Base-by-base conservation (phyloP, 2,888 invertebrate genomes). In the Brenthis ino region DNA sequence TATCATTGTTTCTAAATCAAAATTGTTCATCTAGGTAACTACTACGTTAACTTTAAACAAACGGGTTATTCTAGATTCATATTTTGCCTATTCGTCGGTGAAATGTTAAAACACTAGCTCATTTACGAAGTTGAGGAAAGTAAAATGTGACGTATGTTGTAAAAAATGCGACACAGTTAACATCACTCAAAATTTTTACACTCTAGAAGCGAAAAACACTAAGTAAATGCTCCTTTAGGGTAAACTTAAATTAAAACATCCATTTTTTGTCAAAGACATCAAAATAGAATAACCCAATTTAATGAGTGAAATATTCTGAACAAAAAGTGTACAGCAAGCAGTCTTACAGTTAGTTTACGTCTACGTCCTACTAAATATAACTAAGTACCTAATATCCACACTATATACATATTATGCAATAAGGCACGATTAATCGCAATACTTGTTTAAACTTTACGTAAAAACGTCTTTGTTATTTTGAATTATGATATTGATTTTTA, bases 401-500 rank as follows among this genome's bases (percentile, higher is more conserved):
- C 72, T 82, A 82, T 82, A 71, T 82, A 82, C 82, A 81, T 69
- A 71, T 74, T 70, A 72, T 73, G 73, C 67, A 70, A 69, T 73
- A 75, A 73, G 74, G 74, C 74, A 74, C 74, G 66, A 28, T 53
- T 67, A 56, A 60, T 47, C 57, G 3, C 20, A 53, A n/a, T 16
- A 16, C 5, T n/a, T 53, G 51, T 53, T 53, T 60, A n/a, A 12
- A 12, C 16, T 50, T 48, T 16, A 24, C 28, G 28, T 50, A 8
- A 33, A 60, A 50, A 60, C 50, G 48, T 60, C 28, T 28, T 28
- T n/a, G 48, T 24, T 43, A 43, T 43, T 43, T 58, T 24, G 13
- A 48, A 24, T 13, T 24, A 54, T 24, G 28, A 54, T 37, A 57
- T 37, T 14, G 13, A 13, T 4, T 48, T 47, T 47, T 6, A 47